Conservation (phyloP, 1,140 invertebrate species). For the Hycleus cichorii region DNA sequence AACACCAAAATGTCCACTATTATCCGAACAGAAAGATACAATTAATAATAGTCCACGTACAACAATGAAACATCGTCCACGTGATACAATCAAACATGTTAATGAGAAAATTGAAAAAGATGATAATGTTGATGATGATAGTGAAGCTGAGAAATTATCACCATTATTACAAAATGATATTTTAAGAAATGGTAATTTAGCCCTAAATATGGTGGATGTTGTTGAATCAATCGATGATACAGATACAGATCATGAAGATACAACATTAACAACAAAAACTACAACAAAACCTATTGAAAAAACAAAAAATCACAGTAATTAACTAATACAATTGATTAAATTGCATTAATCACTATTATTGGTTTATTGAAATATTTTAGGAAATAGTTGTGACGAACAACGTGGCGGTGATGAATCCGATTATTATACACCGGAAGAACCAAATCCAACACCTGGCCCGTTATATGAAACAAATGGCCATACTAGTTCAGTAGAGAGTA, state of each 20-base stretch:
- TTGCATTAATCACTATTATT: too few species aligned
- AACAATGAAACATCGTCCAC: conserved; percentile 28
- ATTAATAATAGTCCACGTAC: conserved; percentile 35
- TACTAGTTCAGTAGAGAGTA: conserved; percentile 35
- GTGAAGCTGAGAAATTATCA: conserved; percentile 72
- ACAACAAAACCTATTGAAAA: conserved; percentile 18
- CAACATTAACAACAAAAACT: not conserved
- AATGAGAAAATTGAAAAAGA: conserved; percentile 50
- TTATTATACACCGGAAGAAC: conserved; percentile 65
- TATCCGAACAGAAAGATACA: conserved; percentile 36
- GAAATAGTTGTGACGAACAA: conserved; percentile 17
- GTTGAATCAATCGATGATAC: conserved; percentile 51
- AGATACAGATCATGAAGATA: conserved; percentile 40
- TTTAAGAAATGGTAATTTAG: conserved; percentile 24
- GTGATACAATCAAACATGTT: conserved; percentile 48
- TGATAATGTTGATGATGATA: conserved; percentile 59
- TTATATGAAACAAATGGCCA: conserved; percentile 24
- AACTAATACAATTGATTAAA: not conserved
- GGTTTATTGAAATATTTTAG: not conserved
- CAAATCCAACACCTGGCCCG: conserved; percentile 46
- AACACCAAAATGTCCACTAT: conserved; percentile 41
- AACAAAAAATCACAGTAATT: conserved; percentile 21
- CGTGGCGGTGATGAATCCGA: conserved; percentile 55
- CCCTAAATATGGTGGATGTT: conserved; percentile 43
- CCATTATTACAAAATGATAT: conserved; percentile 50